Evolutionary conservation across 2,888 invertebrate species (phyloP), one percentile per base, ranked within the genome.

Genomic region (Melanostoma mellinum): DNA sequence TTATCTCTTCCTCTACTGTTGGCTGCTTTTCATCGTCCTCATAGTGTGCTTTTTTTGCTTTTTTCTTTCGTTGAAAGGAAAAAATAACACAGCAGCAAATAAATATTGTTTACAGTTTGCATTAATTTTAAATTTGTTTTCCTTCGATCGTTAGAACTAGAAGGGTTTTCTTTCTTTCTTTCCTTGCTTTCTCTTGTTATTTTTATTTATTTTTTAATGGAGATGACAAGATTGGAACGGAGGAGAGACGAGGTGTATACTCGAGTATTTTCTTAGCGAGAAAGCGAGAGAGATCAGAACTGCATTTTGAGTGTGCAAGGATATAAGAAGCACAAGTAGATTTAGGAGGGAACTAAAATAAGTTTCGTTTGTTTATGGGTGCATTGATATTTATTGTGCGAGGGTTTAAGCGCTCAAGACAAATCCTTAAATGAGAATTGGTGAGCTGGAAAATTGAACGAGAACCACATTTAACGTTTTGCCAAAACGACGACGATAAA

Each of bases 41-140:
- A 50, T 50, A 48, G 38, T 63, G 32, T 63, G n/a, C 38, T 50
- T 50, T 50, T 32, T 32, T 4, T 36, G 46, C 46, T 61, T 61
- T 61, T 44, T 8, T 61, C 35, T 61, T 61, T 46, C 46, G 44
- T 61, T 32, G 10, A 20, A 46, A 55, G 56, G 8, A 52, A 55
- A 48, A 48, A 63, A 61, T 36, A 48, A 48, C 48, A 63, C 60
- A 63, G 30, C 44, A 69, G 69, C 74, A 80, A 80, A 75, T 80
- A 74, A 80, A 80, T 80, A 74, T 80, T 75, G 69, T 80, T 80
- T 80, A 69, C 74, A 79, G 74, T 74, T 75, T 52, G 75, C 79
- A 69, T 80, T 78, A 67, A 73, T 73, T 80, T 80, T 74, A 68
- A 68, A 68, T 79, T 73, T 73, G 67, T 79, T 73, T 68, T 73